phyloP scores from a whole-genome alignment of 2,113 vertebrate genomes.

The Gracilinanus agilis region DNA sequence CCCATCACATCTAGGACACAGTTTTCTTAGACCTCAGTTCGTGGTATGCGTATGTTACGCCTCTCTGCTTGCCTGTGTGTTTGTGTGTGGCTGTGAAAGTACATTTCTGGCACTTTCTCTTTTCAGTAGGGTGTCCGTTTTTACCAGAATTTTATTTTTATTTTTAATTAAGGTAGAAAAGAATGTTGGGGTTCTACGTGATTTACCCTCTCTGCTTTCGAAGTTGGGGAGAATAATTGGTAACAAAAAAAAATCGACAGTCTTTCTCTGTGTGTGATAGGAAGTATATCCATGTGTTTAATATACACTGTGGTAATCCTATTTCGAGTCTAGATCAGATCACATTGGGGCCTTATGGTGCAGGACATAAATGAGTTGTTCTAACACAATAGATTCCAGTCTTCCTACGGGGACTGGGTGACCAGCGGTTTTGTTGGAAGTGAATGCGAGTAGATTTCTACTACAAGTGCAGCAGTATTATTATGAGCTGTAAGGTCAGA shows the following conservation, averaged over 20 bases:
- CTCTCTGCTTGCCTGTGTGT: not conserved
- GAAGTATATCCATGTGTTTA: conserved; percentile 78
- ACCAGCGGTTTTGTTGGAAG: conserved; percentile 90
- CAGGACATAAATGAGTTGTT: conserved; percentile 92
- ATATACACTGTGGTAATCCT: conserved; percentile 87
- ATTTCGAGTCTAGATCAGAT: conserved; percentile 90
- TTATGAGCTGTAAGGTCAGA: conserved; percentile 91
- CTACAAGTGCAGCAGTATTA: conserved; percentile 88
- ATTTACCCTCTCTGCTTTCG: conserved; percentile 5
- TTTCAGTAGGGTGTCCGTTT: not conserved
- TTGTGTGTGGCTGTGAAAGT: not conserved
- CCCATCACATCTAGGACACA: not conserved
- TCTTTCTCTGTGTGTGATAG: conserved; percentile 1
- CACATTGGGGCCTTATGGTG: conserved; percentile 86
- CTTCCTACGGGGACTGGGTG: conserved; percentile 90
- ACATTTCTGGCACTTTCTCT: not conserved
- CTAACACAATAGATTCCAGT: conserved; percentile 88
- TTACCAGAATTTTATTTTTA: conserved; percentile 24
- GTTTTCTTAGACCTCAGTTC: not conserved
- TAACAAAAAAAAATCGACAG: conserved; percentile 30
- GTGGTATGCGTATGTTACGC: not conserved
- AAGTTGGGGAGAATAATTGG: conserved; percentile 12
- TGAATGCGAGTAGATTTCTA: conserved; percentile 90
- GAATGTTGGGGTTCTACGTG: not conserved
- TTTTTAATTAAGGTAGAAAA: conserved; percentile 51